These are phyloP conservation scores for Cantharis nigra DNA, from an alignment of 2,888 invertebrate genomes.

Conservation along the genomic window DNA sequence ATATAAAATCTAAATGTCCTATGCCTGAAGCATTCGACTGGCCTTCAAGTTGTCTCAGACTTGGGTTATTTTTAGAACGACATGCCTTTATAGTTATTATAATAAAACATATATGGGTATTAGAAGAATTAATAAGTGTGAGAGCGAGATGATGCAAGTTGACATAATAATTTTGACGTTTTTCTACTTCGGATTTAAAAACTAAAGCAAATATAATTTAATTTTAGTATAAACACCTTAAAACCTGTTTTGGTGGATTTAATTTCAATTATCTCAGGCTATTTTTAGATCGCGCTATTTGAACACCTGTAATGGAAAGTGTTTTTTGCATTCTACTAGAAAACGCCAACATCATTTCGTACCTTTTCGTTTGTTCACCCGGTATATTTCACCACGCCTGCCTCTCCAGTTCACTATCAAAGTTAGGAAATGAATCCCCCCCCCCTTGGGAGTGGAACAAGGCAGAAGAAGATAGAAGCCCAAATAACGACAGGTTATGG, in stretches of 20 bases:
- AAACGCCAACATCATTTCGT: background rate
- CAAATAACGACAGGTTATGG: too few relatives aligned
- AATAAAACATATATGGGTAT: constrained; percentile 22
- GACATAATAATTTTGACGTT: background rate
- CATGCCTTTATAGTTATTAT: constrained; percentile 43
- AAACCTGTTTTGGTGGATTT: constrained; percentile 1
- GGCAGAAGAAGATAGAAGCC: too few relatives aligned
- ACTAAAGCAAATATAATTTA: background rate
- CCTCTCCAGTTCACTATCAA: too few relatives aligned
- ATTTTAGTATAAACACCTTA: background rate
- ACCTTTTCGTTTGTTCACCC: background rate
- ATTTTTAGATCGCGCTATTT: background rate
- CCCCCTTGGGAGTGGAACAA: too few relatives aligned
- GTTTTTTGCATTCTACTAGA: background rate
- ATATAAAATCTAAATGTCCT: constrained; percentile 12
- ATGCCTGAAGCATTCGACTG: constrained; percentile 43
- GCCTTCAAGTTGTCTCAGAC: constrained; percentile 50
- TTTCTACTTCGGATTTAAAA: background rate
- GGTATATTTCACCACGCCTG: background rate
- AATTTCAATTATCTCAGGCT: background rate
- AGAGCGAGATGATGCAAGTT: background rate
- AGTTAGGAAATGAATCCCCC: too few relatives aligned
- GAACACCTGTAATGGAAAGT: constrained; percentile 4
- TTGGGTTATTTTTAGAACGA: constrained; percentile 49
- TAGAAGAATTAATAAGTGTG: constrained; percentile 1